Percentiles rank a stretch among this genome's conserved stretches.
Conservation (phyloP, 2,888 invertebrate genomes). For the Cheilosia impressa region DNA sequence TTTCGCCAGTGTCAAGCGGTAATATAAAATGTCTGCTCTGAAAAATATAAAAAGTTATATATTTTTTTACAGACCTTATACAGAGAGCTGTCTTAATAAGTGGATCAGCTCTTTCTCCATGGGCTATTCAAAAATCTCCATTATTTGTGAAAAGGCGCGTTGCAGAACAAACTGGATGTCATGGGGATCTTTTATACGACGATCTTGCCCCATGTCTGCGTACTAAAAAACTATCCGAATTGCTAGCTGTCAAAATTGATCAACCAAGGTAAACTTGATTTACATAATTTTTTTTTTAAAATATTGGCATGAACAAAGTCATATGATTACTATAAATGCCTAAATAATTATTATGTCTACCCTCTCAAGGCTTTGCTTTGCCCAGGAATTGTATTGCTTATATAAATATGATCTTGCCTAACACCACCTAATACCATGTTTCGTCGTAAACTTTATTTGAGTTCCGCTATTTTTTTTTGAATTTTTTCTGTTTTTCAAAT, state of each 20-base stretch:
- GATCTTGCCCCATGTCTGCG: conserved; percentile 94
- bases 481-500: too few species aligned
- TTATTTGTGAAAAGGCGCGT: conserved; percentile 91
- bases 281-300: not conserved
- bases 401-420: too few species aligned
- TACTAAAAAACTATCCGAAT: conserved; percentile 89
- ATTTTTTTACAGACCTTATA: conserved; percentile 89
- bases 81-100: conserved; percentile 94
- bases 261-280: conserved; percentile 86
- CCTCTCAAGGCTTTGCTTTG: too few species aligned
- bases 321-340: too few species aligned
- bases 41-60: not conserved
- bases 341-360: too few species aligned
- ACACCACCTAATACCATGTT: too few species aligned
- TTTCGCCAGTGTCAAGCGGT: conserved; percentile 98
- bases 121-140: conserved; percentile 95
- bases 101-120: conserved; percentile 95
- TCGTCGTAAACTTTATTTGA: too few species aligned
- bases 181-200: conserved; percentile 91
- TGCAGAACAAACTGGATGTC: conserved; percentile 92
- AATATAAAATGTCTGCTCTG: conserved; percentile 75
- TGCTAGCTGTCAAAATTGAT: conserved; percentile 90
- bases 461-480: too few species aligned
- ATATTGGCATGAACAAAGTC: too few species aligned
- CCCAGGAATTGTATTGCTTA: too few species aligned